Evolutionary conservation across 2,113 vertebrate species (phyloP), one percentile per base, ranked within the genome.

Genomic region (Capreolus pygargus): DNA sequence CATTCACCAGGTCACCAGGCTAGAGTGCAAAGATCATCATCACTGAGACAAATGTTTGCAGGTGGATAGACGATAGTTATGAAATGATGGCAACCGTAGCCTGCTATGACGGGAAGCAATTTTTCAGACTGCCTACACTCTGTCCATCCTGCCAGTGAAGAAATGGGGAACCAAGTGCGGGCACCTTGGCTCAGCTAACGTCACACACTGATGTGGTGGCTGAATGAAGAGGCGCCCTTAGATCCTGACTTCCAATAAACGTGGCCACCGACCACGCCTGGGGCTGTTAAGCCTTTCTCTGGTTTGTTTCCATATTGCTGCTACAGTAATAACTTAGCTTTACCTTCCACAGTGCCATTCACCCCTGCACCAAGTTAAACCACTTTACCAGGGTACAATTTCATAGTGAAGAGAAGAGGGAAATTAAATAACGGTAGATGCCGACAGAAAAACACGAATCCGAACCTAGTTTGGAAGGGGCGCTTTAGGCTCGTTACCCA

Each of bases 401-500:
- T 64, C 64, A 86, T 43, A 82, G 45, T 91, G 91, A 96, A 90
- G 55, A 86, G 27, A 52, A 93, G 55, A 92, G 74, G 70, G 27
- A 94, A 83, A 90, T 86, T 94, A 95, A 94, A 94, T 89, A 60
- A 23, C 47, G 21, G 4, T 89, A 91, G 36, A 83, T 60, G 16
- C 27, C 82, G 9, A 81, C 19, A 50, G 70, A 39, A 91, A 93
- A 86, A 67, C 54, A 91, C 85, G 82, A 94, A 79, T 58, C 50
- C 47, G 93, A 76, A 94, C 45, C 92, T 39, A 79, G 10, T 95
- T 79, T 95, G 74, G 83, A 96, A 88, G 43, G 30, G 61, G 21
- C 4, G 6, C 43, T 83, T 94, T 83, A 60, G 39, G 94, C 36
- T 94, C 19, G 33, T 83, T 67, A 50, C 10, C n/a, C 60, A 84